Percentiles rank a stretch among this genome's conserved stretches.
phyloP scores from a whole-genome alignment of 2,113 vertebrate genomes.

The Arenaria interpres region DNA sequence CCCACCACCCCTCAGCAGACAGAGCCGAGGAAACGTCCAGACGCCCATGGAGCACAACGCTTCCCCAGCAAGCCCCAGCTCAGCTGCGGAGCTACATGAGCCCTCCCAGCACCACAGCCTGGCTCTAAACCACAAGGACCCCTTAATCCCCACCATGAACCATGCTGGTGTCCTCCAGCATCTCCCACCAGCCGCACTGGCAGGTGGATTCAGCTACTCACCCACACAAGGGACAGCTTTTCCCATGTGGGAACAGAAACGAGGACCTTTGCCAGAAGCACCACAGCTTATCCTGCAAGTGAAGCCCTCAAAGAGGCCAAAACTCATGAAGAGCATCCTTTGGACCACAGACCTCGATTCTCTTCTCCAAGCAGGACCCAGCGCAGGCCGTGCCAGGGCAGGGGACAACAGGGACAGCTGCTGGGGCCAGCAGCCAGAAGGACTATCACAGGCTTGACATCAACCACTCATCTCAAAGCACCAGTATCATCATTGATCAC shows the following conservation, averaged over 20 bases:
- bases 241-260: neutral
- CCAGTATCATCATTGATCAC: fast-evolving
- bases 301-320: neutral
- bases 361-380: neutral
- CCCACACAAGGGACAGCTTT: neutral
- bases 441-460: fast-evolving
- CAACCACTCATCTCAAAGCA: fast-evolving
- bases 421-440: neutral
- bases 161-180: fast-evolving
- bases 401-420: neutral
- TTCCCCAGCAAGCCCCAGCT: neutral
- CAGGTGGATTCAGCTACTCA: neutral
- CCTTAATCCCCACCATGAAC: fast-evolving
- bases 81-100: fast-evolving
- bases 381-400: neutral
- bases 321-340: neutral
- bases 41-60: fast-evolving
- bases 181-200: neutral
- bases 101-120: fast-evolving
- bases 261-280: neutral
- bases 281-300: neutral
- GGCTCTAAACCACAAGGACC: fast-evolving
- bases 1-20: neutral
- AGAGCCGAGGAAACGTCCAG: fast-evolving
- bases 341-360: fast-evolving